phyloP scores from a whole-genome alignment of 2,113 vertebrate genomes.

The Heterotilapia buettikoferi region DNA sequence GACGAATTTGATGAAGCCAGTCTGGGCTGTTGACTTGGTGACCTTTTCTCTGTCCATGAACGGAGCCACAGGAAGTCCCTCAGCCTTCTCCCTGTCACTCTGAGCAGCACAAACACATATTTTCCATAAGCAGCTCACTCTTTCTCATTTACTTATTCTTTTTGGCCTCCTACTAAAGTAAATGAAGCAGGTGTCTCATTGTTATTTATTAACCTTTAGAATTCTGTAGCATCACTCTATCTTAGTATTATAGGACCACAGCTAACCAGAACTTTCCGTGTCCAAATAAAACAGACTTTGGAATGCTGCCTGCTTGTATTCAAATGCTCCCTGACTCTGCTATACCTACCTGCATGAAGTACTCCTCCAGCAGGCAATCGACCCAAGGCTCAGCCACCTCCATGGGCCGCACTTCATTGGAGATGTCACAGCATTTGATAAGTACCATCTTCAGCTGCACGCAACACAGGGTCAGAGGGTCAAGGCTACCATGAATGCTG shows the following conservation, averaged over 20 bases:
- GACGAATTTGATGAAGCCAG: slow-evolving; percentile 81
- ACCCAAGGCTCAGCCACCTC: slow-evolving; percentile 92
- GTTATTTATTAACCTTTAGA: background rate
- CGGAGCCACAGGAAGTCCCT: slow-evolving; percentile 90
- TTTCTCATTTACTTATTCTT: background rate
- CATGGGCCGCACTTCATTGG: slow-evolving; percentile 89
- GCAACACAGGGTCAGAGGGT: background rate
- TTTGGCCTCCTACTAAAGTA: background rate
- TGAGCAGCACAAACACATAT: slow-evolving; percentile 34
- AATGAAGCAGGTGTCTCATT: background rate
- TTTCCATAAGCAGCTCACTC: background rate
- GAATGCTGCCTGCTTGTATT: background rate
- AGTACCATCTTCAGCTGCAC: slow-evolving; percentile 89
- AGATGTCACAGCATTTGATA: slow-evolving; percentile 95
- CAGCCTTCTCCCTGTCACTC: slow-evolving; percentile 88
- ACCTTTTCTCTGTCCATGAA: slow-evolving; percentile 97
- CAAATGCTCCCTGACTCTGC: background rate
- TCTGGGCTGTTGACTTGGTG: slow-evolving; percentile 89
- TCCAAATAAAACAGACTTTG: background rate
- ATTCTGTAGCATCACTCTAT: background rate
- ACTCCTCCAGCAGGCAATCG: slow-evolving; percentile 90
- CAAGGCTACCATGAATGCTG: background rate
- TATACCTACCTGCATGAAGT: slow-evolving; percentile 86
- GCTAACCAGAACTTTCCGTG: background rate
- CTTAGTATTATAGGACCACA: background rate